Base-by-base conservation (phyloP, 2,113 vertebrate genomes). In the Columba livia region DNA sequence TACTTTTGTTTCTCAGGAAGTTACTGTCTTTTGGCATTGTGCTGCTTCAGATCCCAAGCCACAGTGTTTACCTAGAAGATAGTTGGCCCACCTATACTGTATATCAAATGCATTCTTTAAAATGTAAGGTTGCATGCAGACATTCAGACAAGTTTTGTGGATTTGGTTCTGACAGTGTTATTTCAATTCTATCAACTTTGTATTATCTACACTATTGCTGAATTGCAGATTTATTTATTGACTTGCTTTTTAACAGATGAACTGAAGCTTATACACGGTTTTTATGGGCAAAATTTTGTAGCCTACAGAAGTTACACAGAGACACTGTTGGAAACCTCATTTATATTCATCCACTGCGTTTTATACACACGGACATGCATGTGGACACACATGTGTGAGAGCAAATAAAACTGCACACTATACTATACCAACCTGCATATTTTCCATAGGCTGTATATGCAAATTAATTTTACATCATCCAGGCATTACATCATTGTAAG, bases 181-280 rank as follows among this genome's bases (percentile, higher is more conserved):
- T 54, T 71, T 66, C 28, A 73, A 23, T 83, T 82, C 58, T 73
- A 1, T 34, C 14, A 47, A 11, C 15, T 58, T 13, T 34, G 13
- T 78, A 9, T 89, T 73, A 32, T n/a, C 11, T 24, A 23, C 12
- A 50, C 3, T 15, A 5, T 19, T 91, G 61, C 15, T 57, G 67
- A 91, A 72, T 48, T 87, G 53, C 53, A 47, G 15, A 71, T 71
- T 40, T 79, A 54, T 78, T 80, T 71, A 29, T 60, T 79, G 29
- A n/a, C 32, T 79, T 79, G 34, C 57, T 67, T 94, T 88, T 89
- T 79, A 94, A 29, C 36, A 60, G 28, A 53, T 72, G 19, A 82
- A 79, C 38, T 53, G 2, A 67, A 51, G 25, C 15, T 82, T 15
- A 4, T 57, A 6, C 7, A 31, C 13, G 9, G 6, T 51, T 89